Base-by-base conservation (phyloP, 2,113 vertebrate genomes). In the Drymodes brunneopygia region DNA sequence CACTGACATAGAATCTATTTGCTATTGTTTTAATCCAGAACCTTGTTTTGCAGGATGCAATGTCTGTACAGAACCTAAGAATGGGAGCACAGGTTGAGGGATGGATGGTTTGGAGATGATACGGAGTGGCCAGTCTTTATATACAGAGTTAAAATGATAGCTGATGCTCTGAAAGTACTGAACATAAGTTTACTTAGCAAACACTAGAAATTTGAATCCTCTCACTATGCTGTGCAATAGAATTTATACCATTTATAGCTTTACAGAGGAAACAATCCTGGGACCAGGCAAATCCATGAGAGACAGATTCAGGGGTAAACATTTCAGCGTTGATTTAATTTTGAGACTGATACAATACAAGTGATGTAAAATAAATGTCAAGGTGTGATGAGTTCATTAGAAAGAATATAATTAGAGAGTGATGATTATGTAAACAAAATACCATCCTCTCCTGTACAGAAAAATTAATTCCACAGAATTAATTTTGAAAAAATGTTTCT, bases 301-400 rank as follows among this genome's bases (percentile, higher is more conserved):
- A 87, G 48, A 81, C 20, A 58, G 57, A 80, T 35, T 89, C 70
- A 50, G 58, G 20, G 17, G 47, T 85, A 91, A 82, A 87, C 33
- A 81, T 53, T 90, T 71, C 53, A 61, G 24, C 72, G 40, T 60
- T 89, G 35, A 70, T 80, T 95, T 92, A 91, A 82, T 91, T 84
- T 92, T 89, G 70, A 85, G 87, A 71, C 66, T 62, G 61, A 89
- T 92, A 79, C 28, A 58, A 61, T 90, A 60, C 19, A 85, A 87
- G 27, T 61, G 42, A 81, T 82, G 45, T 40, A 90, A 96, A 94
- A 92, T 87, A 95, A 94, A 90, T 84, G 42, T 82, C 77, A 89
- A 84, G 53, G 23, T 91, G 31, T 72, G 66, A 87, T 0, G 12
- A 94, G 73, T 61, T 88, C 58, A 85, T 94, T n/a, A 79, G 53